Evolutionary conservation across 1,140 invertebrate species (phyloP).

Genomic region (Ganaspis sp.): DNA sequence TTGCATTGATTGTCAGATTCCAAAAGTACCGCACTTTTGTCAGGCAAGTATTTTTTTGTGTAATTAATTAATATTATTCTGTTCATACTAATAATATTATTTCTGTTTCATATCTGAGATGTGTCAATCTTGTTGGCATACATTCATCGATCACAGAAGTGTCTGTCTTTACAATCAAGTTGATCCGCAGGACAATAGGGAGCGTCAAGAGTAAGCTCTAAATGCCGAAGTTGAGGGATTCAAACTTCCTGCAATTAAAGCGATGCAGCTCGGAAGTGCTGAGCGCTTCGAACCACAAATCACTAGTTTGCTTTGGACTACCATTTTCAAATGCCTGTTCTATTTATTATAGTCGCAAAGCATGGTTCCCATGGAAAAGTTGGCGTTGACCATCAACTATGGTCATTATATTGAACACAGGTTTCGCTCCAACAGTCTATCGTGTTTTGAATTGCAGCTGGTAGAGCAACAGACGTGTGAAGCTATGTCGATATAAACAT

Average conservation of each 20-base stretch:
- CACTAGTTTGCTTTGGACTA: slow-evolving; percentile 28
- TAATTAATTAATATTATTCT: no score
- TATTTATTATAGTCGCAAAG: slow-evolving; percentile 23
- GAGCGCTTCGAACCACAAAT: slow-evolving; percentile 20
- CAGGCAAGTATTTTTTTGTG: no score
- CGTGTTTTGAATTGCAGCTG: slow-evolving; percentile 18
- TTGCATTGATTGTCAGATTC: no score
- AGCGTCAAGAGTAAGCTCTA: not conserved
- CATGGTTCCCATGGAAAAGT: slow-evolving; percentile 20
- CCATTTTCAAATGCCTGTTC: slow-evolving; percentile 25
- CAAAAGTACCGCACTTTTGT: no score
- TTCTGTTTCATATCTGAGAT: no score
- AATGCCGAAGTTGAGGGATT: slow-evolving; percentile 17
- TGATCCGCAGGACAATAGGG: slow-evolving; percentile 14
- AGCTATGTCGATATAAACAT: not conserved
- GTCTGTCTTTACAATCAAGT: not conserved
- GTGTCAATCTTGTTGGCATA: no score
- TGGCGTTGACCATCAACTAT: not conserved
- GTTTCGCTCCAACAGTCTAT: slow-evolving; percentile 9
- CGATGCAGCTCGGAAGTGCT: slow-evolving; percentile 26
- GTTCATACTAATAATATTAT: no score
- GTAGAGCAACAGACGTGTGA: slow-evolving; percentile 18
- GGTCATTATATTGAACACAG: not conserved
- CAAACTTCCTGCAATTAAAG: slow-evolving; percentile 20
- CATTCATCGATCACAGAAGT: no score